These are phyloP conservation scores for Chloroceryle aenea DNA, from an alignment of 2,113 vertebrate species.

Conservation along the genomic window DNA sequence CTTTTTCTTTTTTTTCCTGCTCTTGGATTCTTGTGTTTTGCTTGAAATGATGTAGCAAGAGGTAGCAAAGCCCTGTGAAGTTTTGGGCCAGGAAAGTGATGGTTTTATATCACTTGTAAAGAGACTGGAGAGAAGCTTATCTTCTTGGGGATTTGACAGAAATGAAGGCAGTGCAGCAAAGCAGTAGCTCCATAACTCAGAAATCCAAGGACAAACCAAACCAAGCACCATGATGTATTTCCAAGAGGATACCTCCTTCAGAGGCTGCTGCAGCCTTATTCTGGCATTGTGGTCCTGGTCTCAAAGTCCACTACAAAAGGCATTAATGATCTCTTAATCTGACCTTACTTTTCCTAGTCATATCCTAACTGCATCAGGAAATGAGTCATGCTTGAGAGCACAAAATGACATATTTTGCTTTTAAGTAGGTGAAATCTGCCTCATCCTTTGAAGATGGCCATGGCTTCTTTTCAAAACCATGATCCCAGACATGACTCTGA, in stretches of 20 bases:
- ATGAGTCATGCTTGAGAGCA: not conserved
- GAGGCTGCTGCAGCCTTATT: not conserved
- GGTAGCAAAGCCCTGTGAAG: not conserved
- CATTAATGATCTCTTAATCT: conserved; percentile 1
- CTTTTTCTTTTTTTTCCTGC: not conserved
- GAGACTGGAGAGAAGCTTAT: not conserved
- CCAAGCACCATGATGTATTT: not conserved
- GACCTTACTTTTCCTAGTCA: not conserved
- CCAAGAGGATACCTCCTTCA: not conserved
- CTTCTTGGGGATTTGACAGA: not conserved
- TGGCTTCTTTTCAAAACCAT: conserved; percentile 15
- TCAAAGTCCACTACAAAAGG: not conserved
- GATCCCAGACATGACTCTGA: conserved; percentile 30
- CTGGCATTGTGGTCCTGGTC: not conserved
- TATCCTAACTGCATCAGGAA: conserved; percentile 11
- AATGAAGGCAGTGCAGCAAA: not conserved
- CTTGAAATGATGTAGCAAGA: not conserved
- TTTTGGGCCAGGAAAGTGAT: not conserved
- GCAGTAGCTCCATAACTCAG: not conserved
- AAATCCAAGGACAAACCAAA: not conserved
- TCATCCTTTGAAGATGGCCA: conserved; percentile 7
- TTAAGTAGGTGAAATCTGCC: not conserved
- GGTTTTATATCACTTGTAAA: not conserved
- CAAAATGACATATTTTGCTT: conserved; percentile 6
- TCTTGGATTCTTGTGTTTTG: not conserved